These are phyloP conservation scores for Momotus momota DNA, from an alignment of 2,797 vertebrate species.

Conservation along the genomic window DNA sequence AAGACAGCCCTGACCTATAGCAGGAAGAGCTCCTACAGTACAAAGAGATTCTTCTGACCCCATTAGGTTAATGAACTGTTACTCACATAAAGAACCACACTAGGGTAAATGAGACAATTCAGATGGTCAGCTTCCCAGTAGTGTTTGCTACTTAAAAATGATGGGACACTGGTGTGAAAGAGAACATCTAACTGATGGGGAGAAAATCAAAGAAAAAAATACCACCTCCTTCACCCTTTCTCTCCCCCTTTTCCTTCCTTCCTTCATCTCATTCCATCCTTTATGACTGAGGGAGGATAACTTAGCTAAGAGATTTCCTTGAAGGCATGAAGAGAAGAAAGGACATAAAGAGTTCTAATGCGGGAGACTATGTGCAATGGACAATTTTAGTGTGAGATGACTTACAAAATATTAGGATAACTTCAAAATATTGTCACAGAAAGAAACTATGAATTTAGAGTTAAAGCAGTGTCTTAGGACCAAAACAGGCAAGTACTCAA, in stretches of 20 bases:
- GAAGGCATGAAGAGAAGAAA: neutral
- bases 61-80: neutral
- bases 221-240: neutral
- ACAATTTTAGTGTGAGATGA: neutral
- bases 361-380: neutral
- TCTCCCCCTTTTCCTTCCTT: accelerated
- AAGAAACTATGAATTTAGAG: neutral
- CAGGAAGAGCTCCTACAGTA: neutral
- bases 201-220: neutral
- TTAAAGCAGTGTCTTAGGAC: neutral
- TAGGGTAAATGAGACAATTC: neutral
- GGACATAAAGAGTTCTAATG: neutral
- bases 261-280: neutral
- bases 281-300: neutral
- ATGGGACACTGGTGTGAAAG: neutral
- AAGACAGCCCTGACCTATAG: neutral
- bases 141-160: neutral
- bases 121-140: neutral
- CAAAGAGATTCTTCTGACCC: neutral
- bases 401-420: neutral
- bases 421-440: neutral
- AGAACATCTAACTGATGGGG: neutral
- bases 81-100: neutral
- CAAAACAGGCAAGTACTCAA: neutral
- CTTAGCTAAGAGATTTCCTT: neutral